Evolutionary conservation across 2,113 vertebrate species (phyloP), one percentile per base, ranked within the genome.

Genomic region (Aphelocoma coerulescens): DNA sequence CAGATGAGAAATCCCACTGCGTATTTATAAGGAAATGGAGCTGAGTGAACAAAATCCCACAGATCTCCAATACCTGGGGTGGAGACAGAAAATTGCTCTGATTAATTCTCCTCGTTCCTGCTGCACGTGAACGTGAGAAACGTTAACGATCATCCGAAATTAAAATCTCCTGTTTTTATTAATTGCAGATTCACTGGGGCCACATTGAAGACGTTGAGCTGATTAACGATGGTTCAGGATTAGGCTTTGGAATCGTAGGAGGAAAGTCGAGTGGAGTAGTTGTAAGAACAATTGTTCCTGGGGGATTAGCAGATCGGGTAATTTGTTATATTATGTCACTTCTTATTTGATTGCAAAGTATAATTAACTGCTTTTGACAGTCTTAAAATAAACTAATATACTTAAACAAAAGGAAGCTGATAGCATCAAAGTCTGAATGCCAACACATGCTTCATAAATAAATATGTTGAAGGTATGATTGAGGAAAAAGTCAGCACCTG

Each of bases 161-260:
- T 44, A 94, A 91, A 92, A 85, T 80, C 82, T 80, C 37, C 72
- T 68, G 95, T 91, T 91, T 88, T 79, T 71, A 95, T 97, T 72
- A 91, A 91, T 96, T 95, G 30, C 96, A 99, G 99, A 98, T 98
- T 67, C 96, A 82, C 51, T 99, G 99, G 99, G 98, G 98, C 65
- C 98, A 98, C 10, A 9, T 98, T 88, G 99, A 99, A 97, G 99
- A 99, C 68, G 98, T 99, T 85, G 98, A 99, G 93, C 98, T 99
- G 95, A 91, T 98, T 95, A 99, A 99, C 51, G 99, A 99, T 49
- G 99, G 99, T 30, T 99, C 99, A 0, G 99, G 99, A 89, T 97
- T 99, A 96, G 99, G 99, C 52, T 99, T 99, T 89, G 99, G 99
- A 88, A 99, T 99, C 49, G 99, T 99, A 69, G 99, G 99, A 73